These are phyloP conservation scores for Melanotaenia pygmaea DNA, from an alignment of 2,797 vertebrate species.

Conservation along the genomic window DNA sequence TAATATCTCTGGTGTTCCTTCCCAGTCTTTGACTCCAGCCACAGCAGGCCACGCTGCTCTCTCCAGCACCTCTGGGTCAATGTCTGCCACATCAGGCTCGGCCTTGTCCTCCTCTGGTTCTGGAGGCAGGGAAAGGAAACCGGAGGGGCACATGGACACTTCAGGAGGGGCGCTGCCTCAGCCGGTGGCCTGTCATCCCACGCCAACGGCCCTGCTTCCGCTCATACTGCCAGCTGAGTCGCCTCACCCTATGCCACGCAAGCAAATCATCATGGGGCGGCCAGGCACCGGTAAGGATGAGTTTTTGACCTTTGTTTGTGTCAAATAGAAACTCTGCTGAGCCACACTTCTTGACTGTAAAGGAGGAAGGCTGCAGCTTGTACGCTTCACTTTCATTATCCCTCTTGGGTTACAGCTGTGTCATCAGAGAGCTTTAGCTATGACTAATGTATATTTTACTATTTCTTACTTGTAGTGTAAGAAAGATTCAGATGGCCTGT, in stretches of 20 bases:
- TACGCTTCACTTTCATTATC: conserved; percentile 49
- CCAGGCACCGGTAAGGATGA: conserved; percentile 89
- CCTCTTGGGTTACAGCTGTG: conserved; percentile 53
- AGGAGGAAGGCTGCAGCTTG: conserved; percentile 28
- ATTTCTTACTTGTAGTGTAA: conserved; percentile 37
- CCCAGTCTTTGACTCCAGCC: conserved; percentile 78
- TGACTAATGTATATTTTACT: conserved; percentile 59
- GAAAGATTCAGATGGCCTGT: conserved; percentile 12
- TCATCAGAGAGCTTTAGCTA: conserved; percentile 46
- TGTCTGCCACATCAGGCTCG: conserved; percentile 63
- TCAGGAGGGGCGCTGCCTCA: conserved; percentile 82
- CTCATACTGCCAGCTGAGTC: conserved; percentile 92
- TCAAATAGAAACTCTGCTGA: conserved; percentile 42
- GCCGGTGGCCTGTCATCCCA: conserved; percentile 93
- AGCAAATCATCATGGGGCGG: conserved; percentile 95
- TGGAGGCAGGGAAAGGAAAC: conserved; percentile 80
- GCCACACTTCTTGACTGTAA: conserved; percentile 11
- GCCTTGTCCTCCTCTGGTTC: conserved; percentile 72
- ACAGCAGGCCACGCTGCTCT: conserved; percentile 70
- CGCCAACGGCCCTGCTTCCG: conserved; percentile 91
- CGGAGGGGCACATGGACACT: conserved; percentile 80
- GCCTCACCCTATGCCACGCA: conserved; percentile 90
- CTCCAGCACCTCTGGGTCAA: conserved; percentile 72
- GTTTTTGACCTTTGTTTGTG: conserved; percentile 39
- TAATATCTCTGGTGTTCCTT: conserved; percentile 7